Evolutionary conservation across 2,113 vertebrate species (phyloP), one percentile per base, ranked within the genome.

Genomic region (Vanacampus margaritifer): DNA sequence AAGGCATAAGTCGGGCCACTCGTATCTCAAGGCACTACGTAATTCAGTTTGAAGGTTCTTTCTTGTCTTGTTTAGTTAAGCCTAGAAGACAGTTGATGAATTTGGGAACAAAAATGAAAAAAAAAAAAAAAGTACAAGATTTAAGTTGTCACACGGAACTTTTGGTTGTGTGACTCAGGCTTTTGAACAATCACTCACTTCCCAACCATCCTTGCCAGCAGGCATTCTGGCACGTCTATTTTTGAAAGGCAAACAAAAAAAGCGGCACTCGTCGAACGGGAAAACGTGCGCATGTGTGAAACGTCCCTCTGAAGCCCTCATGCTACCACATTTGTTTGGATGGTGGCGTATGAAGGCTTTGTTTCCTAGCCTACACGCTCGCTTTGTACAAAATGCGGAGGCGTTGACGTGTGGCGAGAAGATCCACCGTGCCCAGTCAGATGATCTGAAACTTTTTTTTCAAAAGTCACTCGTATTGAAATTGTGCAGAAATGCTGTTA

Each of bases 91-190:
- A 6, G 9, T n/a, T 8, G 21, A 48, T 17, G 21, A 48, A 48
- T 5, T 48, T 17, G 19, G 19, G 19, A 48, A 48, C 46, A 21
- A 21, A 19, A 19, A 19, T 21, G 21, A 3, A 19, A 57, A 32
- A 57, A 19, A 19, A 19, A 48, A 48, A 3, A 19, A 57, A 32
- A 57, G 26, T 57, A 17, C 28, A 21, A 48, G 6, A 6, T 7
- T 28, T 35, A 58, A 54, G 78, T 60, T 53, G 58, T n/a, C n/a
- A 58, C 3, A 10, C 12, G 23, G 13, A 62, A 62, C 60, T 62
- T 62, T 61, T 43, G 16, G 28, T 8, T 16, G 14, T 39, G 58
- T 23, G 58, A 61, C 58, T 59, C 32, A n/a, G 32, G 57, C 57
- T 16, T 35, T 10, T 26, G 14, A 58, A 36, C 8, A 60, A 60